These are phyloP conservation scores for Neuroscelio doddi DNA, from an alignment of 2,888 invertebrate genomes.

Conservation along the genomic window DNA sequence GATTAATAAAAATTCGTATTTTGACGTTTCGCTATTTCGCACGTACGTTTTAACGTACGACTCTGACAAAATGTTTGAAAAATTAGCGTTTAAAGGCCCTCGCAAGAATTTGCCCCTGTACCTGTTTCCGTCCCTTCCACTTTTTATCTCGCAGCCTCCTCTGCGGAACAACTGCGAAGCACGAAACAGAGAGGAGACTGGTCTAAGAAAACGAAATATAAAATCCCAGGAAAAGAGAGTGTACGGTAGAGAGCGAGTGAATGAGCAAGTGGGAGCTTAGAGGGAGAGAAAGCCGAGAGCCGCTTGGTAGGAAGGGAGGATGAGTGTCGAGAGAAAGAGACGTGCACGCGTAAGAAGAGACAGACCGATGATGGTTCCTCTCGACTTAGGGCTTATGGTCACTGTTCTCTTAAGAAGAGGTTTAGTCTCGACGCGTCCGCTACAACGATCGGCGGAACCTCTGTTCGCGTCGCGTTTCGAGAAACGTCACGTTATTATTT, in stretches of 20 bases:
- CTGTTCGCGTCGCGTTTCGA: too few relatives aligned
- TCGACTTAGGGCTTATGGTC: not conserved
- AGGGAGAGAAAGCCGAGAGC: not conserved
- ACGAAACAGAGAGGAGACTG: not conserved
- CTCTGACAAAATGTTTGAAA: too few relatives aligned
- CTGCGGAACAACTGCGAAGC: not conserved
- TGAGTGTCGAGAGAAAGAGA: too few relatives aligned
- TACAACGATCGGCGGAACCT: not conserved
- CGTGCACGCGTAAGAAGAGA: not conserved
- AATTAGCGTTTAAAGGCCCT: not conserved
- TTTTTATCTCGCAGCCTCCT: not conserved
- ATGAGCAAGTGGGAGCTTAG: not conserved
- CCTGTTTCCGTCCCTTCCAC: not conserved
- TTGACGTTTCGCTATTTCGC: too few relatives aligned
- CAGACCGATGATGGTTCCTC: not conserved
- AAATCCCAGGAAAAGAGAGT: too few relatives aligned
- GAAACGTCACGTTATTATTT: too few relatives aligned
- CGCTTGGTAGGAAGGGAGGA: not conserved
- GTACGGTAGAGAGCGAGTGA: not conserved
- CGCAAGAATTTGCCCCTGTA: not conserved
- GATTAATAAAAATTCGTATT: too few relatives aligned
- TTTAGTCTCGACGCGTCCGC: not conserved
- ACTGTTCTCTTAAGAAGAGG: not conserved
- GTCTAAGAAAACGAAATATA: not conserved
- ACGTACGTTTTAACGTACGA: too few relatives aligned